These are phyloP conservation scores for western clawed frog (Xenopus tropicalis) DNA, from an alignment of 2,113 vertebrate genomes.

Conservation along the genomic window DNA sequence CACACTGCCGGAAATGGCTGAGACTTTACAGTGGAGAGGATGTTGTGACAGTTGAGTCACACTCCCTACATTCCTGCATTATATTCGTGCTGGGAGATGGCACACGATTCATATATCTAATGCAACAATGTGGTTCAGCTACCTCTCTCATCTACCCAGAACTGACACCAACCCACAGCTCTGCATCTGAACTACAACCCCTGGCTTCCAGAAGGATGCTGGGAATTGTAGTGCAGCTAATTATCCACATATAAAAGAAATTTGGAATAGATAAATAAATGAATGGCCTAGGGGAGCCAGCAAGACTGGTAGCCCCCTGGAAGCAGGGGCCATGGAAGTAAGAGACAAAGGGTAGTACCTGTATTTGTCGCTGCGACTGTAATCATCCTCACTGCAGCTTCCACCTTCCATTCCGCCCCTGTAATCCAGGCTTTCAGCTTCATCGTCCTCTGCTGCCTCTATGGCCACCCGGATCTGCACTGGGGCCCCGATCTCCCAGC, in stretches of 20 bases:
- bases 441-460: slow-evolving; percentile 74
- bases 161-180: too few species aligned
- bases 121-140: neutral
- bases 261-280: too few species aligned
- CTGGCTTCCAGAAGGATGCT: too few species aligned
- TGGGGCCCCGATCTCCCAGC: slow-evolving; percentile 65
- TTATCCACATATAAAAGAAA: too few species aligned
- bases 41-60: too few species aligned
- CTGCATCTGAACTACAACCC: too few species aligned
- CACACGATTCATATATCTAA: neutral
- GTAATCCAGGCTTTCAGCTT: slow-evolving; percentile 50
- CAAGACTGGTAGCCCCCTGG: too few species aligned
- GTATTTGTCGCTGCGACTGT: slow-evolving; percentile 68
- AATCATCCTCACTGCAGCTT: slow-evolving; percentile 81
- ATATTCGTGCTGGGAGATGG: neutral
- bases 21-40: too few species aligned
- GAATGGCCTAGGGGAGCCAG: too few species aligned
- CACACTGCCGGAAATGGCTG: too few species aligned
- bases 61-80: neutral
- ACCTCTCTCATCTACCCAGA: neutral
- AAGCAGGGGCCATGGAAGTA: neutral
- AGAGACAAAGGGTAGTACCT: slow-evolving; percentile 58
- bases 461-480: slow-evolving; percentile 76
- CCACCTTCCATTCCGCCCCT: slow-evolving; percentile 56
- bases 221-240: too few species aligned